phyloP scores from a whole-genome alignment of 2,888 invertebrate genomes.

The Sarcophaga caerulescens region DNA sequence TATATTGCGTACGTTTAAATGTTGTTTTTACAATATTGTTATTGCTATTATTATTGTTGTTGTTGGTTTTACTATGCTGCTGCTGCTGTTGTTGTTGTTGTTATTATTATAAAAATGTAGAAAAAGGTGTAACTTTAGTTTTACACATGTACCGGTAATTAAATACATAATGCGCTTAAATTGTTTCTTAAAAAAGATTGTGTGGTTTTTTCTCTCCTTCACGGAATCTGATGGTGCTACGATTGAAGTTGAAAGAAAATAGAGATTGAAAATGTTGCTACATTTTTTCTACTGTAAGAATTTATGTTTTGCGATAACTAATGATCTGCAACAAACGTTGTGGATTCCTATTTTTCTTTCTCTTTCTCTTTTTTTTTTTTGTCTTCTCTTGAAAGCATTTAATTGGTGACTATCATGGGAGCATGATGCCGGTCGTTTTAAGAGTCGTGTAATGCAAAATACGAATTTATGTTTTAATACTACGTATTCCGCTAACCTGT shows the following conservation, averaged over 20 bases:
- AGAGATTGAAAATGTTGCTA: not conserved
- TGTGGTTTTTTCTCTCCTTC: conserved; percentile 32
- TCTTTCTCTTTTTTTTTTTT: not conserved
- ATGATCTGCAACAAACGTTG: conserved; percentile 60
- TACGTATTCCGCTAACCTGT: conserved; percentile 23
- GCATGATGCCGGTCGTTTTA: conserved; percentile 48
- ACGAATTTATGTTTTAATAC: conserved; percentile 48
- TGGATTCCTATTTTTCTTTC: conserved; percentile 12
- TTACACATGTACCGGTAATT: conserved; percentile 59
- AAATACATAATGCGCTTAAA: conserved; percentile 64
- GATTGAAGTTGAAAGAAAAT: not conserved
- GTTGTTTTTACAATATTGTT: not conserved
- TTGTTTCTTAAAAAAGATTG: conserved; percentile 54
- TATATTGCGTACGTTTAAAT: not conserved
- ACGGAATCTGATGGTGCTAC: not conserved
- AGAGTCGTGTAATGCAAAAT: conserved; percentile 16
- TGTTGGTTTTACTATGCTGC: no score
- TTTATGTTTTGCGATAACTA: conserved; percentile 58
- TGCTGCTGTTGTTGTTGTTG: not conserved
- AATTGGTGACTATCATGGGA: conserved; percentile 59
- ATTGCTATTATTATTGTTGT: not conserved
- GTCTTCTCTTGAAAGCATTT: conserved; percentile 37
- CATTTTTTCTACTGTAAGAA: conserved; percentile 28
- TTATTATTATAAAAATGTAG: conserved; percentile 3
- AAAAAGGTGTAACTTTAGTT: conserved; percentile 55